Base-by-base conservation (phyloP, 2,113 vertebrate genomes). In the Thamnaconus septentrionalis region DNA sequence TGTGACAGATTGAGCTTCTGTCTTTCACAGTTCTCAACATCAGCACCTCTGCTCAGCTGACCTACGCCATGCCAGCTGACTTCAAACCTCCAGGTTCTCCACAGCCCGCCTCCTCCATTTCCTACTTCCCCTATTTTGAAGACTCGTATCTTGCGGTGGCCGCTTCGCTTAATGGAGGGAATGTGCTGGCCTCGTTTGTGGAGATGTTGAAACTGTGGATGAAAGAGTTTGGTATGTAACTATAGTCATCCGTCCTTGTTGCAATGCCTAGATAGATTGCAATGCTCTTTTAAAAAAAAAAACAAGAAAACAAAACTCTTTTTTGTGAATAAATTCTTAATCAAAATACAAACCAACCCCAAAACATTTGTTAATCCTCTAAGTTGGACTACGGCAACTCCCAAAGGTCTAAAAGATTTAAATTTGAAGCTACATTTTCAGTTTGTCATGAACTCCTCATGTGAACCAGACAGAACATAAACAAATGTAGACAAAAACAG, bases 91-190 rank as follows among this genome's bases (percentile, higher is more conserved):
- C 72, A 3, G 81, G 90, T 46, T 80, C 65, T 39, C 93, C 94
- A 1, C 88, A 93, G 76, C 88, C 93, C 0, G 41, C 53, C 3
- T 93, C 93, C 5, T 72, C 95, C 0, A 59, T 97, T 3, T 82
- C 93, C 63, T 96, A 95, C 66, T 95, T 95, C 74, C 97, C 97
- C 0, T 98, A 97, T 79, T 96, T 98, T 41, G 77, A 77, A 43
- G 86, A 87, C 43, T 90, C 76, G 5, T 98, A 96, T 69, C 79
- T 99, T 82, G 94, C 92, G 0, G 96, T 98, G 76, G 97, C 97
- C 4, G 97, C 97, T 0, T 94, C 97, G 0, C 93, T 99, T 8
- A 99, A 98, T 0, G 97, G 97, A 12, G 97, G 97, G 48, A 99
- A 98, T 0, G 94, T 93, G 31, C 64, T 98, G 64, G 94, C 95